Conservation (phyloP, 1,140 invertebrate genomes). For the Euborellia annulipes region DNA sequence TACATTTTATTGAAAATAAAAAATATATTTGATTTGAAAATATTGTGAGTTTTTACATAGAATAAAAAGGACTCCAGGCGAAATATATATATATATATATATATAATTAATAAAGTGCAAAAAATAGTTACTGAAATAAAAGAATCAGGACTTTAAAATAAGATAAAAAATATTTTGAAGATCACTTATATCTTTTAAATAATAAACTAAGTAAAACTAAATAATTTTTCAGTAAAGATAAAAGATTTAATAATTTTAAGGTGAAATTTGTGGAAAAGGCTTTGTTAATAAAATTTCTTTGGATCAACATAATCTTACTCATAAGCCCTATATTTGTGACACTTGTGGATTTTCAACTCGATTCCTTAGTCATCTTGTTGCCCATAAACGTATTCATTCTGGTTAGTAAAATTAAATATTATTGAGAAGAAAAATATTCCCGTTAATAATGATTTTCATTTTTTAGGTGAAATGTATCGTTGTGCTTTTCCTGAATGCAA, state of each 20-base stretch:
- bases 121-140: background rate
- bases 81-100: background rate
- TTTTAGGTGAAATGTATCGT: conserved; percentile 36
- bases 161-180: background rate
- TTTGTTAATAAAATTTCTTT: conserved; percentile 41
- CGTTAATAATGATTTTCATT: conserved; percentile 4
- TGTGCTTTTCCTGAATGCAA: conserved; percentile 44
- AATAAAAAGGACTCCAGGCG: background rate
- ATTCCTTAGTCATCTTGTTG: conserved; percentile 46
- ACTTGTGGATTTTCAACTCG: conserved; percentile 49
- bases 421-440: background rate
- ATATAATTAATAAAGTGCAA: background rate
- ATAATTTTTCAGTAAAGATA: background rate
- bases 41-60: too few relatives aligned
- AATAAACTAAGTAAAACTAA: too few relatives aligned
- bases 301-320: conserved; percentile 38
- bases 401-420: conserved; percentile 21
- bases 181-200: background rate
- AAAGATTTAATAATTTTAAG: conserved; percentile 11
- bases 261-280: conserved; percentile 31
- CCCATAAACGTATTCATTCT: conserved; percentile 46
- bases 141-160: background rate
- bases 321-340: conserved; percentile 42
- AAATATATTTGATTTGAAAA: too few relatives aligned
- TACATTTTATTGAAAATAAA: background rate